A percentile compares a stretch with the other conserved stretches of the same genome.
These are phyloP conservation scores for Drosophila takahashii DNA, from an alignment of 1,140 invertebrate genomes.

Conservation along the genomic window DNA sequence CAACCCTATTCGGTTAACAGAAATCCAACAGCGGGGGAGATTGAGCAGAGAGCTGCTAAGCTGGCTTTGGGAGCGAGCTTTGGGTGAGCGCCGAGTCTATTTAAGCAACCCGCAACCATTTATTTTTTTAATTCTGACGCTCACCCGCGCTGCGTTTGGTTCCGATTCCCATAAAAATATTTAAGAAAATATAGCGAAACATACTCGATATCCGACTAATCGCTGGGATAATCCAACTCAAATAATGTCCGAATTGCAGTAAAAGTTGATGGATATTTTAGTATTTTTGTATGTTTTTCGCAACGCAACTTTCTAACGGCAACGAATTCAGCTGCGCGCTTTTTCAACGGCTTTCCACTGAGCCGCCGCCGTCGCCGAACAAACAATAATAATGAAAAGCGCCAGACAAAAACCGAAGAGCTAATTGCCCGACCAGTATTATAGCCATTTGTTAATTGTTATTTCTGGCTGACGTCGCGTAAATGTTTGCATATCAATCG, in stretches of 20 bases:
- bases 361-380: conserved; percentile 49
- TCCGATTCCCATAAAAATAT: neutral
- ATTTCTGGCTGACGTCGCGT: conserved; percentile 8
- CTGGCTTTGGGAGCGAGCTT: conserved; percentile 7
- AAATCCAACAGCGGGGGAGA: neutral
- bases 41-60: neutral
- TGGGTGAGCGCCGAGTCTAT: conserved; percentile 15
- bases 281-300: neutral
- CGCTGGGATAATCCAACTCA: conserved; percentile 15
- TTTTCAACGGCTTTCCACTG: conserved; percentile 23
- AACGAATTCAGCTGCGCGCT: conserved; percentile 36
- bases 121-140: conserved; percentile 19
- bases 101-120: conserved; percentile 20
- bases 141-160: conserved; percentile 19
- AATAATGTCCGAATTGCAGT: conserved; percentile 1
- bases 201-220: conserved; percentile 12
- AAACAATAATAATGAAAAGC: conserved; percentile 81
- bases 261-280: neutral
- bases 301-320: conserved; percentile 51
- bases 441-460: conserved; percentile 5
- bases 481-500: conserved; percentile 27
- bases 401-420: conserved; percentile 68
- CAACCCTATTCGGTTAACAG: neutral
- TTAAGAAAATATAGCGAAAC: conserved; percentile 7
- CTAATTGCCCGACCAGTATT: conserved; percentile 46